These are phyloP conservation scores for Theretra japonica DNA, from an alignment of 2,888 invertebrate species.

Conservation along the genomic window DNA sequence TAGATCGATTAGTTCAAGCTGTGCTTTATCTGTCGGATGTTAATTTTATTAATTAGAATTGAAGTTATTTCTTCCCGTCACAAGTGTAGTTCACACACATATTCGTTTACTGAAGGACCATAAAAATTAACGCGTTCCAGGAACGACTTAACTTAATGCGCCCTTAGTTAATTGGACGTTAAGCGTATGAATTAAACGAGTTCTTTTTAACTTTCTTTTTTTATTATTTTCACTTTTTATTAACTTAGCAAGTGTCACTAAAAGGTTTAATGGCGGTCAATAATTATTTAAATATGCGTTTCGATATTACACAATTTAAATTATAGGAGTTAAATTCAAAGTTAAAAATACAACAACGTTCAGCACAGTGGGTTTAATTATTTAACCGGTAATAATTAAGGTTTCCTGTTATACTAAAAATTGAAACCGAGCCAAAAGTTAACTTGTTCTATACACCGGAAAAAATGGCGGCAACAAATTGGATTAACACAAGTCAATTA, in stretches of 20 bases:
- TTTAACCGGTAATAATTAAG: constrained; percentile 13
- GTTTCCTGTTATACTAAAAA: constrained; percentile 4
- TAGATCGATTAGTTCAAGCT: no score
- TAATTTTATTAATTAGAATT: neutral
- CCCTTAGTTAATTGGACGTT: constrained; percentile 46
- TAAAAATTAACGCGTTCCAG: constrained; percentile 38
- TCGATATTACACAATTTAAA: neutral
- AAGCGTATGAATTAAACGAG: constrained; percentile 38
- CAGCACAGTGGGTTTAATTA: neutral
- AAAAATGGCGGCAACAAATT: neutral
- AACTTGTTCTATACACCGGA: neutral
- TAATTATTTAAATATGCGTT: neutral
- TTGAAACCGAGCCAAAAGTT: constrained; percentile 13
- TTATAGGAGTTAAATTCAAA: neutral
- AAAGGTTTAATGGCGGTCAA: neutral
- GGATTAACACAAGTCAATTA: neutral
- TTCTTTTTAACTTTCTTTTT: neutral
- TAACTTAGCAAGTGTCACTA: neutral
- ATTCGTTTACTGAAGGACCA: constrained; percentile 43
- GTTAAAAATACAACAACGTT: neutral
- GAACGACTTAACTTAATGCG: constrained; percentile 46
- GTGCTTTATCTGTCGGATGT: no score
- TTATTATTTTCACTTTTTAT: neutral
- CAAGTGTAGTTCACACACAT: constrained; percentile 36
- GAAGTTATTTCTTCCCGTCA: neutral